These are phyloP conservation scores for Gari tellinella DNA, from an alignment of 2,888 invertebrate genomes.

Conservation along the genomic window DNA sequence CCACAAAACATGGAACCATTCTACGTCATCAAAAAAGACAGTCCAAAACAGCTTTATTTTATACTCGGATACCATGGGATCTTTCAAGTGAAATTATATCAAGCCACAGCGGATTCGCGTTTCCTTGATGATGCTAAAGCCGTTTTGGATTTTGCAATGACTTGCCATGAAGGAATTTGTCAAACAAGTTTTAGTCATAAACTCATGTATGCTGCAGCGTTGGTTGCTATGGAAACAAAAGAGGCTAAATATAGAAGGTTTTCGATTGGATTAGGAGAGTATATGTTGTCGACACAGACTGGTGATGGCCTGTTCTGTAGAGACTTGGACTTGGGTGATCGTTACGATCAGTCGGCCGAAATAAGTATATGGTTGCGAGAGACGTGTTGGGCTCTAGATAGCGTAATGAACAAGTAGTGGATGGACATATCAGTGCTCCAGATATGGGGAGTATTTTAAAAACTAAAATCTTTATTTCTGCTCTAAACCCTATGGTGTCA, in stretches of 20 bases:
- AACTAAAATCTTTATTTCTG: no score
- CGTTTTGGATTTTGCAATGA: conserved; percentile 55
- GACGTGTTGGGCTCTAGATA: background rate
- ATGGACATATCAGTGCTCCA: no score
- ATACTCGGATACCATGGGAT: conserved; percentile 61
- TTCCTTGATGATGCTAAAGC: conserved; percentile 48
- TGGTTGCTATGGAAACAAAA: conserved; percentile 57
- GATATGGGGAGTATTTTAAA: no score
- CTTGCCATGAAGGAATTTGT: conserved; percentile 54
- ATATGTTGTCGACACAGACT: conserved; percentile 53
- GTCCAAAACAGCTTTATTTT: conserved; percentile 58
- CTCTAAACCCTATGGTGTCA: no score
- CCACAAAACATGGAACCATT: conserved; percentile 49
- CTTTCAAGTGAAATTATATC: conserved; percentile 56
- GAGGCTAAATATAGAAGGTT: conserved; percentile 47
- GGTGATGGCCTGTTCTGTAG: conserved; percentile 52
- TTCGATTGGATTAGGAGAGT: conserved; percentile 48
- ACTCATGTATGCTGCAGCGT: conserved; percentile 57
- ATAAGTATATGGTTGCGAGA: conserved; percentile 60
- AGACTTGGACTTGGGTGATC: conserved; percentile 46
- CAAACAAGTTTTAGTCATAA: conserved; percentile 59
- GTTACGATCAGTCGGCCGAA: conserved; percentile 60
- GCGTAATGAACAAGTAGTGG: no score
- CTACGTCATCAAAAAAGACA: conserved; percentile 38
- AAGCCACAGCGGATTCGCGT: conserved; percentile 36